A percentile compares a stretch with the other conserved stretches of the same genome.
phyloP scores from a whole-genome alignment of 2,888 invertebrate genomes.

The Rhingia rostrata region DNA sequence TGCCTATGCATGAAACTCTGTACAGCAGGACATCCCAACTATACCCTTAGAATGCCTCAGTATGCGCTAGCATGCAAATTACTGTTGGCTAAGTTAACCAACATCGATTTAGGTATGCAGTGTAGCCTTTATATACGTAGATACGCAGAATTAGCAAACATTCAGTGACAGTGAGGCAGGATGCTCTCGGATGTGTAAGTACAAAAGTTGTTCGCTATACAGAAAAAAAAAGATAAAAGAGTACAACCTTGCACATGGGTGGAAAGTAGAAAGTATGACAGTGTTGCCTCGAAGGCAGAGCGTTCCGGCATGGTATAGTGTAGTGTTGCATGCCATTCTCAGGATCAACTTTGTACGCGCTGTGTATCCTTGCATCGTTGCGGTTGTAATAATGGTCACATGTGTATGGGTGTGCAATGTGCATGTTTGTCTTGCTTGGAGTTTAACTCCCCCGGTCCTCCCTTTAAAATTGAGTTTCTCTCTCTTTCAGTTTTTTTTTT shows the following conservation, averaged over 20 bases:
- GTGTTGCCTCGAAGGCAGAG: constrained; percentile 63
- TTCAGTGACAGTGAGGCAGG: constrained; percentile 53
- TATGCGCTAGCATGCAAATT: constrained; percentile 59
- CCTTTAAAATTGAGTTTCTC: constrained; percentile 20
- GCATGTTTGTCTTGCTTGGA: constrained; percentile 20
- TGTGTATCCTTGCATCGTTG: constrained; percentile 44
- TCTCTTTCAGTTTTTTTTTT: neutral
- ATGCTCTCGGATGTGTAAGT: constrained; percentile 59
- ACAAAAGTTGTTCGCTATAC: constrained; percentile 51
- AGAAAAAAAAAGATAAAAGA: constrained; percentile 15
- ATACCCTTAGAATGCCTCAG: neutral
- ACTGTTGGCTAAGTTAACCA: constrained; percentile 67
- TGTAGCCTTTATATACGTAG: constrained; percentile 3
- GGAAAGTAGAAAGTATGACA: constrained; percentile 41
- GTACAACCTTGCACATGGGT: constrained; percentile 55
- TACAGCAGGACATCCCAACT: constrained; percentile 26
- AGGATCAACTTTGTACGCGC: constrained; percentile 39
- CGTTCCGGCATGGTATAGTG: constrained; percentile 11
- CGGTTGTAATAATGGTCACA: constrained; percentile 33
- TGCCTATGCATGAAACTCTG: constrained; percentile 57
- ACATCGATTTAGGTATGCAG: constrained; percentile 60
- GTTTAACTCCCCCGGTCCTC: constrained; percentile 12
- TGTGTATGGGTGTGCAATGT: neutral
- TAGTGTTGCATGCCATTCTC: constrained; percentile 35
- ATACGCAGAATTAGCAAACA: constrained; percentile 54